phyloP scores from a whole-genome alignment of 1,140 invertebrate species.

The Cherax destructor region DNA sequence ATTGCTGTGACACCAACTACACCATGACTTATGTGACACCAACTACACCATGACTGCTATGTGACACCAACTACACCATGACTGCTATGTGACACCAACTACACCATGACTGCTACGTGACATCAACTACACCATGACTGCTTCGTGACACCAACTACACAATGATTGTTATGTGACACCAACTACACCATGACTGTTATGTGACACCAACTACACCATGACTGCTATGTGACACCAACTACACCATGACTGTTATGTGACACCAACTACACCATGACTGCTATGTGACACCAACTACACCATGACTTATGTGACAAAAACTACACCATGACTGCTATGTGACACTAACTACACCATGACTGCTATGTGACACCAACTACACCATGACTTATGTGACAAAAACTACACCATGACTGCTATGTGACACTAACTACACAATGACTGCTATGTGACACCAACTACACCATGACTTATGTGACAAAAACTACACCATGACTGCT shows the following conservation, averaged over 20 bases:
- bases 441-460: too few species aligned
- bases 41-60: neutral
- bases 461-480: too few species aligned
- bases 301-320: too few species aligned
- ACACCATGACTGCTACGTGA: neutral
- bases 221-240: neutral
- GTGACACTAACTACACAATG: too few species aligned
- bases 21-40: neutral
- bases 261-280: too few species aligned
- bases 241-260: too few species aligned
- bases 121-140: neutral
- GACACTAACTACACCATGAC: too few species aligned
- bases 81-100: neutral
- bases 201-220: neutral
- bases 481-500: neutral
- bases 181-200: neutral
- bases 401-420: too few species aligned
- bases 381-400: too few species aligned
- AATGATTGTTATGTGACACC: neutral
- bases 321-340: too few species aligned
- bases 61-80: neutral
- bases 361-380: neutral
- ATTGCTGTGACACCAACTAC: neutral
- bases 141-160: neutral
- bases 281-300: too few species aligned